Evolutionary conservation across 2,113 vertebrate genomes (phyloP).

Genomic region (Apeltes quadracus): DNA sequence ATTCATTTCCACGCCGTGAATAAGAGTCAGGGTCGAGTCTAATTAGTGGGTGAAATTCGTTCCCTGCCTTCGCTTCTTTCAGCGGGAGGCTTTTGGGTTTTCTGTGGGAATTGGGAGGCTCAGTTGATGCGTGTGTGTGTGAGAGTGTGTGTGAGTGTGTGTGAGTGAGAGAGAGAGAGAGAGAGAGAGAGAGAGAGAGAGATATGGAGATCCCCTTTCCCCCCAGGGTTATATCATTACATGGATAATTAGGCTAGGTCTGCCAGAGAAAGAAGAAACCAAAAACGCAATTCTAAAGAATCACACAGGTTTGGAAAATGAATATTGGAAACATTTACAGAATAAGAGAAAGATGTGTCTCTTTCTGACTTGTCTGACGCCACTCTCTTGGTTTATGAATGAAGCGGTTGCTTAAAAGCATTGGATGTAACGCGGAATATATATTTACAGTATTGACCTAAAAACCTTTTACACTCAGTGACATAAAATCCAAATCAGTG

Average conservation of each 20-base stretch:
- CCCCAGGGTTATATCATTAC: conserved; percentile 67
- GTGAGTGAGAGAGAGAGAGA: conserved; percentile 13
- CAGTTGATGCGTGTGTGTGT: conserved; percentile 4
- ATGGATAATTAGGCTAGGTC: conserved; percentile 66
- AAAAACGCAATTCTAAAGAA: conserved; percentile 21
- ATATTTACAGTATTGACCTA: background rate
- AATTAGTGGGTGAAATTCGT: conserved; percentile 36
- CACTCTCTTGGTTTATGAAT: background rate
- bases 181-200: background rate
- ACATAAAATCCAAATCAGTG: background rate
- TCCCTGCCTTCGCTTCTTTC: conserved; percentile 42
- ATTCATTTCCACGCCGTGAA: conserved; percentile 9
- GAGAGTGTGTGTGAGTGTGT: conserved; percentile 13
- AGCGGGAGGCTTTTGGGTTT: conserved; percentile 35
- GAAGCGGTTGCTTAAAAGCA: background rate
- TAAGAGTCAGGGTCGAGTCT: conserved; percentile 6
- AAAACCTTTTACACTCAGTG: background rate
- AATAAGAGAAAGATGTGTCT: background rate
- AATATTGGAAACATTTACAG: background rate
- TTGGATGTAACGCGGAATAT: background rate
- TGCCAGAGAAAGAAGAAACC: conserved; percentile 34
- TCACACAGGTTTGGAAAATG: background rate
- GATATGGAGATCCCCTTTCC: conserved; percentile 58
- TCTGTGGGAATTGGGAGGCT: conserved; percentile 50
- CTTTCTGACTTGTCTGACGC: background rate